Evolutionary conservation across 1,140 invertebrate genomes (phyloP), one percentile per base, ranked within the genome.

Genomic region (Drosophila kurseongensis): DNA sequence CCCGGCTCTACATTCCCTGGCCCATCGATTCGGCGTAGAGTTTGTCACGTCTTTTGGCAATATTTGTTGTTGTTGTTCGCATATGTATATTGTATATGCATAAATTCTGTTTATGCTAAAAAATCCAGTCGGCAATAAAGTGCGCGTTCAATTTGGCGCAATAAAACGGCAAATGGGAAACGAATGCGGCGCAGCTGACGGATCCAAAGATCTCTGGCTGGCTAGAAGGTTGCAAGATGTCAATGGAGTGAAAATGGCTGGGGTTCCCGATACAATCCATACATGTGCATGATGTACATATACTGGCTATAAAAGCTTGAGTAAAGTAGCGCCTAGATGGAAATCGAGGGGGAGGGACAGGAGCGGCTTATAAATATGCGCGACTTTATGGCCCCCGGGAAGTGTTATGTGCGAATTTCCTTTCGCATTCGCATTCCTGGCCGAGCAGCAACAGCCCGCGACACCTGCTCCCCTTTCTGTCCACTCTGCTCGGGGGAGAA

Each of bases 91-190:
- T 75, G 71, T 75, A 75, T 75, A 75, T 75, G 71, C 73, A 75
- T 75, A 75, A 75, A 75, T 75, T 75, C 47, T 45, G 63, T 80
- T 80, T 80, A 80, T 80, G 78, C 72, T 50, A 75, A 75, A 50
- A 79, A 80, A 80, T 80, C 78, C 78, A 80, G 78, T 75, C 72
- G 76, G 78, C 63, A 68, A 80, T 80, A 80, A 80, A 80, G 77
- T 80, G 36, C 48, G 78, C 77, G 71, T 80, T 80, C 78, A 80
- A 80, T 80, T 80, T 80, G 54, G 63, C 48, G 72, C 78, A 80
- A 80, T 80, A 80, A 80, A 75, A 80, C 14, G 61, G 18, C 41
- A 80, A 79, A 75, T 67, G 77, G 18, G 41, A 80, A 79, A 79
- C 79, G 68, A 79, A 79, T 74, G 68, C 69, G 41, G 47, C 23